These are phyloP conservation scores for Cydia amplana DNA, from an alignment of 1,140 invertebrate species.

Conservation along the genomic window DNA sequence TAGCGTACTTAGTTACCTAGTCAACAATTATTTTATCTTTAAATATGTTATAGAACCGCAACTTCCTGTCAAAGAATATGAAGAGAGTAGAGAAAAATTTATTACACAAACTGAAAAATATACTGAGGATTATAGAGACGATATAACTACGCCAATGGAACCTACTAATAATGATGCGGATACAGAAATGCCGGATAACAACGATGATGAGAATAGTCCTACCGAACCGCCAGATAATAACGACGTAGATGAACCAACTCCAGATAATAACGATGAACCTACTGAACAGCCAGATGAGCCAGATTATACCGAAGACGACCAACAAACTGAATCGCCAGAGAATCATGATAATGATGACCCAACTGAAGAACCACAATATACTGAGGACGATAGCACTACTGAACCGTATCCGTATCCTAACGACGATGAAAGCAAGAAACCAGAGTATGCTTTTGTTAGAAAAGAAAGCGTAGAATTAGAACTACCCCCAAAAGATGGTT, in stretches of 20 bases:
- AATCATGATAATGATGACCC: background rate
- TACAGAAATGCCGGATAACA: background rate
- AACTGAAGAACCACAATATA: background rate
- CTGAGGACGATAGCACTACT: background rate
- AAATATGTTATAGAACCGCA: background rate
- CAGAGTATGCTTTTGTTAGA: constrained; percentile 3
- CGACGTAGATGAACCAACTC: background rate
- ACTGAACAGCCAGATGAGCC: background rate
- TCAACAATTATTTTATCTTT: background rate
- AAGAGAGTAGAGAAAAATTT: background rate
- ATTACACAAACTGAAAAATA: background rate
- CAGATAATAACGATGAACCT: too few species aligned
- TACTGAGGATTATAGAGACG: background rate
- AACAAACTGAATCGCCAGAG: background rate
- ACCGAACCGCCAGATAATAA: background rate
- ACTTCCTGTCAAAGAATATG: background rate
- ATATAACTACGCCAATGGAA: background rate
- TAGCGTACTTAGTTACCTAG: background rate
- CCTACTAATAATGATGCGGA: background rate
- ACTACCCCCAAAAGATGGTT: constrained; percentile 5
- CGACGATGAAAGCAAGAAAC: background rate
- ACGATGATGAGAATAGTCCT: background rate
- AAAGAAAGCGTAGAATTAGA: constrained; percentile 22
- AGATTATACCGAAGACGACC: background rate
- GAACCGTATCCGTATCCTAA: background rate